These are phyloP conservation scores for Oligia fasciuncula DNA, from an alignment of 2,888 invertebrate genomes.

Conservation along the genomic window DNA sequence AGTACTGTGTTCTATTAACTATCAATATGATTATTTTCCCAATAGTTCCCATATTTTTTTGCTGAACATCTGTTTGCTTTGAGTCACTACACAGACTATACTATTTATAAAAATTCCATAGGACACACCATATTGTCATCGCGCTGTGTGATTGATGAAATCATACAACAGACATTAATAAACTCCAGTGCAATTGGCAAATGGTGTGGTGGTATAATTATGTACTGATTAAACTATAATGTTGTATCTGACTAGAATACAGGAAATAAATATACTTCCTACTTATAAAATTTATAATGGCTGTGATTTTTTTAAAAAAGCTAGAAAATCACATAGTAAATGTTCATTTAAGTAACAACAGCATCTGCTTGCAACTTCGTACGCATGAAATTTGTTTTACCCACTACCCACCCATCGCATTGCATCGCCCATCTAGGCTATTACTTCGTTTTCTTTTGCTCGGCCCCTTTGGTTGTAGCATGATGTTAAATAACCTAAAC, in stretches of 20 bases:
- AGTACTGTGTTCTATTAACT: neutral
- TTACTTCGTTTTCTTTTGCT: neutral
- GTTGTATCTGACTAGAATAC: neutral
- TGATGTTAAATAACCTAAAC: neutral
- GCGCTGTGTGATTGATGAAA: constrained; percentile 15
- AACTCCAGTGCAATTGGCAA: constrained; percentile 23
- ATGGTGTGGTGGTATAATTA: constrained; percentile 16
- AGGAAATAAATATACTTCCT: constrained; percentile 6
- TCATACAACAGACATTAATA: constrained; percentile 43
- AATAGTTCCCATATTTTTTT: neutral
- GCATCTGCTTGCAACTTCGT: neutral
- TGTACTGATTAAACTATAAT: constrained; percentile 14
- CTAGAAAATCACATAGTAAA: neutral
- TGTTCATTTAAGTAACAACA: neutral
- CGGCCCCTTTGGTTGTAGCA: neutral
- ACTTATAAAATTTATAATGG: neutral
- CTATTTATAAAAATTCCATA: constrained; percentile 1
- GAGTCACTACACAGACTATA: neutral
- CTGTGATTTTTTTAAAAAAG: neutral
- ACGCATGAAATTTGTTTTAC: too few relatives aligned
- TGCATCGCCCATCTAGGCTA: too few relatives aligned
- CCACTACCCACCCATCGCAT: neutral
- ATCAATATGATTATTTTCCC: neutral
- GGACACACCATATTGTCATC: neutral
- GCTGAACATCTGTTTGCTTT: constrained; percentile 7